phyloP scores from a whole-genome alignment of 2,797 vertebrate species.

The Coregonus suidteri region DNA sequence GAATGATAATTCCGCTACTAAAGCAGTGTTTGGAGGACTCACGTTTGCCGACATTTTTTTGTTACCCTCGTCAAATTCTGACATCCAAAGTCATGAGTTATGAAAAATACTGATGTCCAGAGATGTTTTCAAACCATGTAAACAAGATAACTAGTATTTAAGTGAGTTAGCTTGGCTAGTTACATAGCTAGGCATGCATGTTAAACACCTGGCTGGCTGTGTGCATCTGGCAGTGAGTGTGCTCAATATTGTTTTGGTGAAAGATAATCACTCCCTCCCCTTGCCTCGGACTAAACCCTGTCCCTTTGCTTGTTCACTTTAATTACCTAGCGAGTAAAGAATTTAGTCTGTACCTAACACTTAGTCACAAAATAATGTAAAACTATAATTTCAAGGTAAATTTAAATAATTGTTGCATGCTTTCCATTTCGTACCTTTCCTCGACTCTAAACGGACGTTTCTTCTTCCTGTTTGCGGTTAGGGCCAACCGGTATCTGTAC shows the following conservation, averaged over 20 bases:
- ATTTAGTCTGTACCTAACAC: not conserved
- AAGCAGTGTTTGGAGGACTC: conserved; percentile 22
- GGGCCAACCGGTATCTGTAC: not conserved
- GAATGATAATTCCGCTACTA: conserved; percentile 48
- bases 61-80: not conserved
- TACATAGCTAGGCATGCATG: too few species aligned
- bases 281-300: not conserved
- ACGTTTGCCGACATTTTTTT: conserved; percentile 36
- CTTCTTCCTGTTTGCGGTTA: not conserved
- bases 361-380: not conserved
- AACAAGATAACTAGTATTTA: not conserved
- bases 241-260: too few species aligned
- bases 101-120: not conserved
- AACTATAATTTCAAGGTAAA: not conserved
- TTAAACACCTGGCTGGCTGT: too few species aligned
- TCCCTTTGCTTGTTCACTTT: not conserved
- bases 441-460: not conserved
- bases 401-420: not conserved
- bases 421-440: not conserved
- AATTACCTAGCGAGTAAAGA: not conserved
- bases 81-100: not conserved
- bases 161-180: not conserved
- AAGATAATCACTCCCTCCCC: not conserved
- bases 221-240: too few species aligned
- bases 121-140: not conserved